A percentile compares a stretch with the other conserved stretches of the same genome.
Conservation (phyloP, 2,113 vertebrate species). For the Malaclemys terrapin region DNA sequence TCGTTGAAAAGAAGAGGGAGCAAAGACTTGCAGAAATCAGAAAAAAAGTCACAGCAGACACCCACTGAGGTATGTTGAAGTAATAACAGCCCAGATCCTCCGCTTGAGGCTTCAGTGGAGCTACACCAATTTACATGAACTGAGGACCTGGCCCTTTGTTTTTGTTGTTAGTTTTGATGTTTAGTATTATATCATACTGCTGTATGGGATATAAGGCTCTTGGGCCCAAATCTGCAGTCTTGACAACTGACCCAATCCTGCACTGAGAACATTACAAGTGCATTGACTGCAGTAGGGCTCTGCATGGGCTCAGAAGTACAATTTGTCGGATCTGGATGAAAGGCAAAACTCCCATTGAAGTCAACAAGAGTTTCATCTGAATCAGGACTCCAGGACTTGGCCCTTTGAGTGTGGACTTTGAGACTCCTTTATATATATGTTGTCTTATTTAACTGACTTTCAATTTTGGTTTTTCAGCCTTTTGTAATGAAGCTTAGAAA, state of each 20-base stretch:
- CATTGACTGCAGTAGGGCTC: background rate
- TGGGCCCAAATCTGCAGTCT: background rate
- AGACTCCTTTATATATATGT: background rate
- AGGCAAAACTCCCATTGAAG: background rate
- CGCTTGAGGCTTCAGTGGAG: background rate
- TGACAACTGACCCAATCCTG: background rate
- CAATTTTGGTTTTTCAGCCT: background rate
- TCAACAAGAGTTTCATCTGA: background rate
- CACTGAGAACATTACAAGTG: background rate
- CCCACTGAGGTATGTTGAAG: constrained; percentile 87
- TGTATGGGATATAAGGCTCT: background rate
- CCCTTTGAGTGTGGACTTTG: background rate
- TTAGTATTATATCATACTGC: background rate
- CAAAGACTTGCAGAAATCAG: constrained; percentile 93
- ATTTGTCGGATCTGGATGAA: background rate
- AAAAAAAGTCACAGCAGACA: constrained; percentile 91
- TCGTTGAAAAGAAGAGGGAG: constrained; percentile 96
- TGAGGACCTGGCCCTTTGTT: background rate
- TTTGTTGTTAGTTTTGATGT: background rate
- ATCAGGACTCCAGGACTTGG: background rate
- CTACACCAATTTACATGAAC: background rate
- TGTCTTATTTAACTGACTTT: background rate
- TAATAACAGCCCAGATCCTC: background rate
- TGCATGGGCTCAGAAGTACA: background rate
- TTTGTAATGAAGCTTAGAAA: background rate